Evolutionary conservation across 2,113 vertebrate species (phyloP), one percentile per base, ranked within the genome.

Genomic region (Pyxicephalus adspersus): DNA sequence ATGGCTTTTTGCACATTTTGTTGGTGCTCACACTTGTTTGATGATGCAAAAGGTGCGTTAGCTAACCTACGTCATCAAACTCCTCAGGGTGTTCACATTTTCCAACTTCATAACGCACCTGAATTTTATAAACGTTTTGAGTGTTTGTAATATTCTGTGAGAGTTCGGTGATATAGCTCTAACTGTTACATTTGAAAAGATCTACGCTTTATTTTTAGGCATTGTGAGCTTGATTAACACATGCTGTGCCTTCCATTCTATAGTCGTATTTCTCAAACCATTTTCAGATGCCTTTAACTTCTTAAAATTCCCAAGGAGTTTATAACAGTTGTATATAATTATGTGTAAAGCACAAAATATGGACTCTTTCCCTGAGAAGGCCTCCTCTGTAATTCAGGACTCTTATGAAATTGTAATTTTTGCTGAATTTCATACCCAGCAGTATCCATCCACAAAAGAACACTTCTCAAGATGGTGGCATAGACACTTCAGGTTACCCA

Each of bases 381-480:
- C 13, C 13, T 51, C 22, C 9, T 5, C 4, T 45, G 22, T 67
- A 50, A 38, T 50, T 68, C 18, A 68, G 28, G 20, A 2, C 11
- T 15, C 23, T 29, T 34, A 34, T 57, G 25, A 57, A 57, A 45
- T 45, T 57, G 57, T 31, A 73, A 57, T 73, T 73, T 57, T 19
- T n/a, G 52, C 28, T 3, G 9, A 2, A 73, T 73, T n/a, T 55
- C 4, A 57, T 13, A 57, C 19, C 20, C 19, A 22, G 26, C 52
- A 7, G 18, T 73, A 57, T 34, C 2, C 23, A 28, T 73, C 22
- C 52, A 71, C 11, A 61, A 25, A 28, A 57, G 68, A 55, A 20
- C 26, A 31, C 20, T n/a, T 19, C 55, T 55, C 28, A 72, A 55
- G 20, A 55, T 57, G 5, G 19, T n/a, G 70, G 52, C 17, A 23